phyloP scores from a whole-genome alignment of 2,888 invertebrate genomes.

The Lycia hirtaria region DNA sequence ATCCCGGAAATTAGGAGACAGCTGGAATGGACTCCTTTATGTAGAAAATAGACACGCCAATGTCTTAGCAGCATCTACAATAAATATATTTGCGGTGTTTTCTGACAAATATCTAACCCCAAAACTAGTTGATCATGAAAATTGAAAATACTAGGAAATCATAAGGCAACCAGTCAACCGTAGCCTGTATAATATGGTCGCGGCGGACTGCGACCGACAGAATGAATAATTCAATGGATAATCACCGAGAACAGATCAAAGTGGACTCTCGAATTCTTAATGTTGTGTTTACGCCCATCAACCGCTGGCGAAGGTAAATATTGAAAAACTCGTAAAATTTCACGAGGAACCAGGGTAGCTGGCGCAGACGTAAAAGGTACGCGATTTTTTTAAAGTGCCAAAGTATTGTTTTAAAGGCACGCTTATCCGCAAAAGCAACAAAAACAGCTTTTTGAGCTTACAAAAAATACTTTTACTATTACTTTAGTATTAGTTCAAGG shows the following conservation, averaged over 20 bases:
- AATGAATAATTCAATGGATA: slow-evolving; percentile 23
- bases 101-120: no score
- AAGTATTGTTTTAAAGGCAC: neutral
- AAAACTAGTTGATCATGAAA: no score
- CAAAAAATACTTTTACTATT: no score
- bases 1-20: no score
- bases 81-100: no score
- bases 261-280: slow-evolving; percentile 16
- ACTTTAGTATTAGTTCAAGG: no score
- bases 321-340: slow-evolving; percentile 6
- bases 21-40: no score
- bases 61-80: no score
- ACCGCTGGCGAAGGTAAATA: slow-evolving; percentile 2
- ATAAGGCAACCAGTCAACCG: neutral
- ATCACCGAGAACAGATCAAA: slow-evolving; percentile 28
- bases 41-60: no score
- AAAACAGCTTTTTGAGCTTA: no score
- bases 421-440: no score
- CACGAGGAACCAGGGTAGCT: neutral
- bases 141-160: neutral
- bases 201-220: neutral
- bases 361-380: neutral
- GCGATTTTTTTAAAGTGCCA: neutral
- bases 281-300: slow-evolving; percentile 2
- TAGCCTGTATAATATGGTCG: neutral